These are phyloP conservation scores for Microtus obscurus DNA, from an alignment of 2,797 vertebrate genomes.

Conservation along the genomic window DNA sequence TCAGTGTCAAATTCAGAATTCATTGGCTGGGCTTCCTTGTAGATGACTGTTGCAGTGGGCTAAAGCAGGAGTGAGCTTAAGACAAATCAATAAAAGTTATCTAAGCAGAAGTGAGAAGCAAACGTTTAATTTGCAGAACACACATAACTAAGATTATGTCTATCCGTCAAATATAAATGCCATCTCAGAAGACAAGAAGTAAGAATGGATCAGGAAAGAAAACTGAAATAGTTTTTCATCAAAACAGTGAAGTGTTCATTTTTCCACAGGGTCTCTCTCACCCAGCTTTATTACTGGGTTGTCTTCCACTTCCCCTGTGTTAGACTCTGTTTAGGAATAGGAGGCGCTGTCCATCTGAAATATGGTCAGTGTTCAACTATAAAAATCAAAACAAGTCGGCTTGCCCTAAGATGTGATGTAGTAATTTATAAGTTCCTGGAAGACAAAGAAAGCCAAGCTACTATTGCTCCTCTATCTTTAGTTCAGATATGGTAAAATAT, in stretches of 20 bases:
- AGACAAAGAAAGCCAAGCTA: background rate
- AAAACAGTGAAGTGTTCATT: background rate
- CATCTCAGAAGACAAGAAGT: background rate
- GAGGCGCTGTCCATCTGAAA: background rate
- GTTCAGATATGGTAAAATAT: background rate
- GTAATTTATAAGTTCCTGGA: background rate
- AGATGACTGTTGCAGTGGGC: background rate
- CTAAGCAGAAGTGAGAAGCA: slow-evolving; percentile 37
- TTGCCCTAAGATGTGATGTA: background rate
- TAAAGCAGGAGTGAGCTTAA: background rate
- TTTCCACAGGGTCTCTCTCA: background rate
- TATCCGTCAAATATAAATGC: background rate
- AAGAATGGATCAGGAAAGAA: background rate
- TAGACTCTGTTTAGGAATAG: no score
- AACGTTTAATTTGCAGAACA: background rate
- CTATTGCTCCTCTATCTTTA: background rate
- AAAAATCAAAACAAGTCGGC: background rate
- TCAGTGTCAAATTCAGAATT: background rate
- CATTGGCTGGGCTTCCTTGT: background rate
- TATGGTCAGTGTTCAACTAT: background rate
- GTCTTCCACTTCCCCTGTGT: background rate
- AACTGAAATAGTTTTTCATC: background rate
- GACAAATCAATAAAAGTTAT: slow-evolving; percentile 15
- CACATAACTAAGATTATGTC: background rate
- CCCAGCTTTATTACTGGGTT: background rate